Evolutionary conservation across 1,140 invertebrate species (phyloP).

Genomic region (Drosophila orosa): DNA sequence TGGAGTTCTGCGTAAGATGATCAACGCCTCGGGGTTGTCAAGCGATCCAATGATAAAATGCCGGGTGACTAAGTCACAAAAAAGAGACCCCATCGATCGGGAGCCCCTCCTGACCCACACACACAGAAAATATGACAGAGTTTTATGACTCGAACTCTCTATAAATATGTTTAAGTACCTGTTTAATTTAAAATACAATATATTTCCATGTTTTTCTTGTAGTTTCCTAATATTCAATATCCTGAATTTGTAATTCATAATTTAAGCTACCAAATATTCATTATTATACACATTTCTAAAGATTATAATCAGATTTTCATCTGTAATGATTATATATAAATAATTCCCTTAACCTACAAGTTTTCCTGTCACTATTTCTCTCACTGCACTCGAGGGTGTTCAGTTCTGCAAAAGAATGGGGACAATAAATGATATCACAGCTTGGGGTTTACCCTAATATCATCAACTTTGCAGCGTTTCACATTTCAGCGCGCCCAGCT

Average conservation of each 20-base stretch:
- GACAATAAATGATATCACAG: conserved; percentile 43
- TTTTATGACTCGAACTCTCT: background rate
- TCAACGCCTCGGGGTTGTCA: conserved; percentile 16
- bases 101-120: background rate
- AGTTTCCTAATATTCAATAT: background rate
- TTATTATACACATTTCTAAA: background rate
- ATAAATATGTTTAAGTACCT: too few relatives aligned
- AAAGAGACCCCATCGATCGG: conserved; percentile 3
- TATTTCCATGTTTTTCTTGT: background rate
- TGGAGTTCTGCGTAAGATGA: conserved; percentile 29
- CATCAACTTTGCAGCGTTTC: conserved; percentile 48
- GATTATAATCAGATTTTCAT: background rate
- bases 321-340: background rate
- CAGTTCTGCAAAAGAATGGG: conserved; percentile 10
- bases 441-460: conserved; percentile 43
- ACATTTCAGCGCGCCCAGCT: conserved; percentile 35
- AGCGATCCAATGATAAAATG: conserved; percentile 24
- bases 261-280: background rate
- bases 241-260: background rate
- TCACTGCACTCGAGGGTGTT: background rate
- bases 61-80: conserved; percentile 20
- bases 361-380: background rate
- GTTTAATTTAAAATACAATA: too few relatives aligned
- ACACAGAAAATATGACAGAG: background rate
- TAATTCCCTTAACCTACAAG: too few relatives aligned